Conservation (phyloP, 2,113 vertebrate species). For the Neotragus moschatus region DNA sequence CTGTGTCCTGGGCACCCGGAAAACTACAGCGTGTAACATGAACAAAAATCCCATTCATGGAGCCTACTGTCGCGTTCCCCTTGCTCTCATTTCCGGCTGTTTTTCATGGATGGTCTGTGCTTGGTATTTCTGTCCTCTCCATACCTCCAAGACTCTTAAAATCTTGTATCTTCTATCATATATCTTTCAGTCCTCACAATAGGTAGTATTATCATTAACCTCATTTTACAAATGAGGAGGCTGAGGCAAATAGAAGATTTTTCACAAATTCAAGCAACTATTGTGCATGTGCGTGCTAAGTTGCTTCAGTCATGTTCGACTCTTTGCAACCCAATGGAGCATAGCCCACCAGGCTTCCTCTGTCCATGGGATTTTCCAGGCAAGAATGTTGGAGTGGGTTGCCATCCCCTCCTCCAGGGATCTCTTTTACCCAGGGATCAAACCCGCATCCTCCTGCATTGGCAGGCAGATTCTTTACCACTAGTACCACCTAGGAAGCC, state of each 20-base stretch:
- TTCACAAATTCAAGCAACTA: background rate
- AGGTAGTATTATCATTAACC: background rate
- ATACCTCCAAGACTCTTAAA: background rate
- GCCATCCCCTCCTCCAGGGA: background rate
- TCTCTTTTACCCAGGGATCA: background rate
- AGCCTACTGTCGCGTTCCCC: rapidly evolving
- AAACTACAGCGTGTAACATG: background rate
- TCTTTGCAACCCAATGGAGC: background rate
- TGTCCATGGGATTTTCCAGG: background rate
- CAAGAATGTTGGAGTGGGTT: background rate
- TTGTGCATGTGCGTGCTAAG: background rate
- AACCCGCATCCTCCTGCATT: background rate
- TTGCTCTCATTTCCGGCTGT: background rate
- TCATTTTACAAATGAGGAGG: background rate
- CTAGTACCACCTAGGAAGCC: background rate
- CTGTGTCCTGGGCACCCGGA: background rate
- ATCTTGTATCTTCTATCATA: background rate
- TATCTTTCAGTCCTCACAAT: background rate
- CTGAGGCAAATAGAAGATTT: background rate
- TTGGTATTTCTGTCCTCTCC: background rate
- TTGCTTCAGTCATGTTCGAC: background rate
- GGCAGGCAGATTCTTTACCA: background rate
- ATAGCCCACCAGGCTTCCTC: background rate
- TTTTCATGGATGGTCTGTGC: background rate
- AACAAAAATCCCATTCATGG: background rate